These are phyloP conservation scores for Tenthredo notha DNA, from an alignment of 2,888 invertebrate genomes.

Conservation along the genomic window DNA sequence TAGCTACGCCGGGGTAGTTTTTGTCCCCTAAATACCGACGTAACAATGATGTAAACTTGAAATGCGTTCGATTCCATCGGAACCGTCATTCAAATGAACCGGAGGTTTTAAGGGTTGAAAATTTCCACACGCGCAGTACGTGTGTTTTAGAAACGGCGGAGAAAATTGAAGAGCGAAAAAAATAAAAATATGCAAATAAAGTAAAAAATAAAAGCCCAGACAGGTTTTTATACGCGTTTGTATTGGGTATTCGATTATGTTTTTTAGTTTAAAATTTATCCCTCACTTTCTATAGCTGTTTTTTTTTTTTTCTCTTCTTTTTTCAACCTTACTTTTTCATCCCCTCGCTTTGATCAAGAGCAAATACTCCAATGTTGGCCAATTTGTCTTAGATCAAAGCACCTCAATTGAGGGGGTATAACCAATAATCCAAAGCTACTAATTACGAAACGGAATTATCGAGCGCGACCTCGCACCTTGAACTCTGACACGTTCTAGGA, in stretches of 20 bases:
- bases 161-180: not conserved
- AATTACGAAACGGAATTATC: conserved; percentile 20
- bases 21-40: conserved; percentile 3
- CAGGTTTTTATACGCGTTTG: not conserved
- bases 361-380: not conserved
- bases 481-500: conserved; percentile 10
- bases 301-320: not conserved
- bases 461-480: not conserved
- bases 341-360: not conserved
- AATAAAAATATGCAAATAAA: not conserved
- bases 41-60: conserved; percentile 41
- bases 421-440: conserved; percentile 19
- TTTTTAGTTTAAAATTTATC: not conserved
- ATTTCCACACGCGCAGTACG: not conserved
- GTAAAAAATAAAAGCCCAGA: not conserved
- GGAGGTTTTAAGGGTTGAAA: not conserved
- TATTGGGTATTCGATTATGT: not conserved
- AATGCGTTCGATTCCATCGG: not conserved
- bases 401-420: not conserved
- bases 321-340: not conserved
- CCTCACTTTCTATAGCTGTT: not conserved
- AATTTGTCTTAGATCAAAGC: conserved; percentile 25
- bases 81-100: not conserved
- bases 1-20: not conserved
- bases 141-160: not conserved